These are phyloP conservation scores for Cheirogaleus medius DNA, from an alignment of 2,113 vertebrate genomes.

Conservation along the genomic window DNA sequence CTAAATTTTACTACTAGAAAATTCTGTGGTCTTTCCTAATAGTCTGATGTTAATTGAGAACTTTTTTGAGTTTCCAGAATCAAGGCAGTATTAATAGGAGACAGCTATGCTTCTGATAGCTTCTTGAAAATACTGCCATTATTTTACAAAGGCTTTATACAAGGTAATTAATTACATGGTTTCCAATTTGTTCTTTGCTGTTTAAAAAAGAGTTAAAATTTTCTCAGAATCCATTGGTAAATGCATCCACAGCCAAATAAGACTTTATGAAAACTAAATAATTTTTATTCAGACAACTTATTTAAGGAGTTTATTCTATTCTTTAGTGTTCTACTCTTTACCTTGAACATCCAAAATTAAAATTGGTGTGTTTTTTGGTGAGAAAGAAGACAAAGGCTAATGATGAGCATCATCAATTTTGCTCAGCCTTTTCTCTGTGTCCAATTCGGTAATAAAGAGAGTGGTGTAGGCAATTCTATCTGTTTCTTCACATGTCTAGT, in stretches of 20 bases:
- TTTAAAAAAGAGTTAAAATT: background rate
- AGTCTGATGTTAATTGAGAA: background rate
- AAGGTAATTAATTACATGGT: background rate
- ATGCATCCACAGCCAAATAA: background rate
- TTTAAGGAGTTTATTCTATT: background rate
- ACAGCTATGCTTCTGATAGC: background rate
- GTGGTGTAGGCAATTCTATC: background rate
- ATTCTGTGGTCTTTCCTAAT: background rate
- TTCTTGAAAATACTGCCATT: background rate
- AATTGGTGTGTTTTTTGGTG: background rate
- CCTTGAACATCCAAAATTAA: background rate
- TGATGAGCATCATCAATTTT: background rate
- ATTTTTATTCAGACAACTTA: background rate
- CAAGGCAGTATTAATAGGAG: background rate
- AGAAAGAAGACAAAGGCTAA: background rate
- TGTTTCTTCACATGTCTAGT: background rate
- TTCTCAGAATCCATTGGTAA: background rate
- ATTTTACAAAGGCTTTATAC: background rate
- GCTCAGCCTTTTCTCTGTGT: background rate
- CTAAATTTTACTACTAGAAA: background rate
- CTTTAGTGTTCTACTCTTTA: background rate
- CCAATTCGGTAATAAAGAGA: background rate
- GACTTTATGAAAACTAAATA: background rate
- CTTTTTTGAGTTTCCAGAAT: background rate
- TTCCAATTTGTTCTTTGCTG: background rate